Evolutionary conservation across 2,797 vertebrate species (phyloP).

Genomic region (Cephalopachus bancanus): DNA sequence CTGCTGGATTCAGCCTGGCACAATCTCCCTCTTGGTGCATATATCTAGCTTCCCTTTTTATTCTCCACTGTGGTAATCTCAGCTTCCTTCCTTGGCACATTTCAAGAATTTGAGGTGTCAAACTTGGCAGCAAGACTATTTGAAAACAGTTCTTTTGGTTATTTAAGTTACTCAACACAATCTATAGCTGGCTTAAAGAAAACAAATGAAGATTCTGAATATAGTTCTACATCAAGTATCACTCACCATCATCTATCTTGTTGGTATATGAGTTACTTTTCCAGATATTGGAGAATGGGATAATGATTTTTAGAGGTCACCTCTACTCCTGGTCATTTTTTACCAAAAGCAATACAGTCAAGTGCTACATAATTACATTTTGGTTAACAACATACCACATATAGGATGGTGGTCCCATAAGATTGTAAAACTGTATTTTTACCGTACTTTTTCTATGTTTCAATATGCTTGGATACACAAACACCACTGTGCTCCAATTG

Average conservation of each 20-base stretch:
- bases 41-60: background rate
- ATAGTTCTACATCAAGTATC: background rate
- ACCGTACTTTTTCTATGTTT: background rate
- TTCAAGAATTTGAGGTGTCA: background rate
- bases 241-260: background rate
- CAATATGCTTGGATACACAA: background rate
- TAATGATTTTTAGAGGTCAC: constrained; percentile 42
- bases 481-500: background rate
- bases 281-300: background rate
- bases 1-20: background rate
- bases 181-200: background rate
- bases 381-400: background rate
- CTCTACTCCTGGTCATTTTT: constrained; percentile 36
- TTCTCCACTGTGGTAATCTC: constrained; percentile 47
- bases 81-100: background rate
- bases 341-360: background rate
- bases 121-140: background rate
- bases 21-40: background rate
- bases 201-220: background rate
- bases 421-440: background rate
- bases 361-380: background rate
- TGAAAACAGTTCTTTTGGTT: background rate
- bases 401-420: background rate
- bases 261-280: background rate
- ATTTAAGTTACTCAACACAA: constrained; percentile 4